phyloP scores from a whole-genome alignment of 1,140 invertebrate genomes.

The Listronotus oregonensis region DNA sequence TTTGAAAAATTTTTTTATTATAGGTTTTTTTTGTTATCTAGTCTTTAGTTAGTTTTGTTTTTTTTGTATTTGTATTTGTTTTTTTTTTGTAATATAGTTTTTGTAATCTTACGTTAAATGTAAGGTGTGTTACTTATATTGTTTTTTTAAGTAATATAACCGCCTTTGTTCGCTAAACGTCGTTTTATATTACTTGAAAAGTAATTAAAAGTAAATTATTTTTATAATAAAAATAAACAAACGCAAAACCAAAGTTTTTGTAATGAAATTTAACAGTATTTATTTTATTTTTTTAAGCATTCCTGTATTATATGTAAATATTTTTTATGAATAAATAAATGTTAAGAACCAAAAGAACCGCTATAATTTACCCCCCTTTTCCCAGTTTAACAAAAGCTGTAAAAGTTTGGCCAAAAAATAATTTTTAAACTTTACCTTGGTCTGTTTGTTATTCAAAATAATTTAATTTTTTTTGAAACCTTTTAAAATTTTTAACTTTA shows the following conservation, averaged over 20 bases:
- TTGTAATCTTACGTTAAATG: constrained; percentile 16
- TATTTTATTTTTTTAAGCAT: constrained; percentile 29
- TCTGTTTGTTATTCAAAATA: too few relatives aligned
- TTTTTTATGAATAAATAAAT: constrained; percentile 34
- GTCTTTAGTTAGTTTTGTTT: constrained; percentile 31
- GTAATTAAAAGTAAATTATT: constrained; percentile 33
- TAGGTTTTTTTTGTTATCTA: constrained; percentile 30
- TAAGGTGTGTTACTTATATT: constrained; percentile 27
- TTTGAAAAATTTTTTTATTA: not conserved
- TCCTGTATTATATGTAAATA: constrained; percentile 30
- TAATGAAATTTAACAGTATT: constrained; percentile 37
- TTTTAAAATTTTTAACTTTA: too few relatives aligned
- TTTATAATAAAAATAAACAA: constrained; percentile 35
- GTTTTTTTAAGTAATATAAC: constrained; percentile 26
- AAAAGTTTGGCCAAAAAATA: too few relatives aligned
- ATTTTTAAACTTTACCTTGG: too few relatives aligned
- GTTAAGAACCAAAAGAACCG: constrained; percentile 8
- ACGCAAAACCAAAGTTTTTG: constrained; percentile 32
- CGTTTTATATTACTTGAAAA: constrained; percentile 27
- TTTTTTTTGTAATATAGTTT: constrained; percentile 10
- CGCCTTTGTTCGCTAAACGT: not conserved
- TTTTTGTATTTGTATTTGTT: constrained; percentile 19
- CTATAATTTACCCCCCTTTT: too few relatives aligned
- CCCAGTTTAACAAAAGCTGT: too few relatives aligned
- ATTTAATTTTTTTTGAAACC: too few relatives aligned